phyloP scores from a whole-genome alignment of 2,888 invertebrate species.

The Zygogramma bicolorata region DNA sequence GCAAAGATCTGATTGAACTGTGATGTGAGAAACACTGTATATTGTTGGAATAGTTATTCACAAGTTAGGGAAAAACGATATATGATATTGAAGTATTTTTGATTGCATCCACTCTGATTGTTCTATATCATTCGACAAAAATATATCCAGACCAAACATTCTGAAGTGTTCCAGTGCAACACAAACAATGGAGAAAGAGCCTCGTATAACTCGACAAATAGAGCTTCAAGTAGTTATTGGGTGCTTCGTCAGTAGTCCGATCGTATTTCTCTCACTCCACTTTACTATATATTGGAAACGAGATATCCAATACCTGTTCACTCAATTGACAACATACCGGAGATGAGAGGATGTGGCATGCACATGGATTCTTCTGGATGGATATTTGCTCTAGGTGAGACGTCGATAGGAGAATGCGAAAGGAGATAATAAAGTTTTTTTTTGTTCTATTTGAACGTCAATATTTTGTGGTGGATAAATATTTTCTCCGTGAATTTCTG shows the following conservation, averaged over 20 bases:
- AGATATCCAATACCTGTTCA: conserved; percentile 7
- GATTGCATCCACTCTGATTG: too few relatives aligned
- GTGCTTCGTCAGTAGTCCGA: not conserved
- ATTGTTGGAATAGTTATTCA: too few relatives aligned
- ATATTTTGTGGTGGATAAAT: too few relatives aligned
- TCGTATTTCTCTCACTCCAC: not conserved
- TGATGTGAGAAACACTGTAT: too few relatives aligned
- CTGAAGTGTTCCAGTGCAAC: not conserved
- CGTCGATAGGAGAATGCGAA: not conserved
- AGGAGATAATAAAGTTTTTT: too few relatives aligned
- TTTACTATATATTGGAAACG: not conserved
- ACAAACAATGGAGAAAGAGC: not conserved
- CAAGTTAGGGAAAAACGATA: too few relatives aligned
- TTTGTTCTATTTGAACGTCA: too few relatives aligned
- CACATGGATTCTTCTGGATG: not conserved
- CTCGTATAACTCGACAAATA: not conserved
- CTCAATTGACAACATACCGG: conserved; percentile 11
- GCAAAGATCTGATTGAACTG: too few relatives aligned
- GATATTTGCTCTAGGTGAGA: not conserved
- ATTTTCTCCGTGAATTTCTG: too few relatives aligned
- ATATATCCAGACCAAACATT: not conserved
- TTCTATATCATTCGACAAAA: too few relatives aligned
- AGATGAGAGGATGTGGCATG: conserved; percentile 7
- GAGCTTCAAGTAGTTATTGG: not conserved
- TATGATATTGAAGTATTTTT: too few relatives aligned